Evolutionary conservation across 2,797 vertebrate genomes (phyloP), one percentile per base, ranked within the genome.

Genomic region (Phalloptychus januarius): DNA sequence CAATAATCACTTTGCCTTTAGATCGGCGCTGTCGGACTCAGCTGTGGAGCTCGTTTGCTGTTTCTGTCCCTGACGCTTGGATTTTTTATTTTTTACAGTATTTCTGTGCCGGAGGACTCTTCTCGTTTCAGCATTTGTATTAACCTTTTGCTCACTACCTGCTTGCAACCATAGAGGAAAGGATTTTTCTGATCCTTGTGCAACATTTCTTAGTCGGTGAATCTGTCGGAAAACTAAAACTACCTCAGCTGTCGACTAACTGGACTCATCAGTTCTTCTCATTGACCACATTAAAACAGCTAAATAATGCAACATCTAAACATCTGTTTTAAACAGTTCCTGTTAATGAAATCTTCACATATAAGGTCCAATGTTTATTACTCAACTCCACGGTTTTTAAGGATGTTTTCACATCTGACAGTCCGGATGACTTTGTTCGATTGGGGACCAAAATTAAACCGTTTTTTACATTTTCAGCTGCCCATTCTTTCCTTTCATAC

Each of bases 1-100:
- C 90, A 84, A 87, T 88, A 20, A 91, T 88, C 40, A 78, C 85
- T 94, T 93, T 95, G 93, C 84, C 88, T 91, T 86, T 54, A 85
- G 90, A 86, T 85, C 61, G 79, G 84, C 84, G 85, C 85, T 85
- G 90, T 85, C 38, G 89, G 90, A 85, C 63, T 79, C 84, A 78
- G 20, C 31, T 16, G 52, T 76, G 81, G 84, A 91, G 85, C 82
- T 82, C 71, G 58, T 87, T 87, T 82, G 78, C 78, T 74, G 69
- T 71, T 75, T 42, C 54, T 76, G 13, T 89, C 71, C 74, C 88
- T 92, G 86, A 85, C 61, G 84, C 83, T 93, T 94, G 79, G 81
- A 78, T 93, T 90, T 52, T 50, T 52, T 50, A 2, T 54, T 42
- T 74, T 71, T 87, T 89, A 74, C 91, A 90, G 87, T 88, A 89